Conservation (phyloP, 1,140 invertebrate genomes). For the Rhynchophorus ferrugineus region DNA sequence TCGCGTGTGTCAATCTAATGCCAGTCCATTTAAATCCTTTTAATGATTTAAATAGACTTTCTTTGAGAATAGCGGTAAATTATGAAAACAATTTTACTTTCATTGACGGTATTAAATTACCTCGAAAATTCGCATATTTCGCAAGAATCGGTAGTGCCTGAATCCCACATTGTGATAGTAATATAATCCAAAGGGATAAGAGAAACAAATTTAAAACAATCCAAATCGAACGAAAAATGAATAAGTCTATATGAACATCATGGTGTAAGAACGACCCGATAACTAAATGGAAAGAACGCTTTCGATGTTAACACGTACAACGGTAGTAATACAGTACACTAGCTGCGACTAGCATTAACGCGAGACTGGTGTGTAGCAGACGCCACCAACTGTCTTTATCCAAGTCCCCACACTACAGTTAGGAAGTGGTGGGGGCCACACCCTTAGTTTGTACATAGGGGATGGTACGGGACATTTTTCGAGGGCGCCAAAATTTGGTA, state of each 20-base stretch:
- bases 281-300: no score
- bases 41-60: constrained; percentile 15
- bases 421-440: constrained; percentile 25
- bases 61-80: constrained; percentile 1
- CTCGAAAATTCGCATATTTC: constrained; percentile 27
- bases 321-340: no score
- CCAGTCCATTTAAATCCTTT: constrained; percentile 7
- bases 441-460: constrained; percentile 19
- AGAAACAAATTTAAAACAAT: constrained; percentile 9
- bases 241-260: no score
- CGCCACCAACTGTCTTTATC: constrained; percentile 24
- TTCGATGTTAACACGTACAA: no score
- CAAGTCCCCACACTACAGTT: constrained; percentile 28
- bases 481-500: constrained; percentile 30
- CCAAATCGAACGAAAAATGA: constrained; percentile 12
- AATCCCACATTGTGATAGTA: constrained; percentile 31
- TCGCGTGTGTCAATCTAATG: no score
- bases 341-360: no score
- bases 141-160: constrained; percentile 21
- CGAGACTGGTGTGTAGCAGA: constrained; percentile 20
- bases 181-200: no score
- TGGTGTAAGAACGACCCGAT: no score
- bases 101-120: constrained; percentile 18
- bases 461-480: constrained; percentile 18
- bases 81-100: constrained; percentile 19